phyloP scores from a whole-genome alignment of 2,113 vertebrate species.

The Calonectris borealis region DNA sequence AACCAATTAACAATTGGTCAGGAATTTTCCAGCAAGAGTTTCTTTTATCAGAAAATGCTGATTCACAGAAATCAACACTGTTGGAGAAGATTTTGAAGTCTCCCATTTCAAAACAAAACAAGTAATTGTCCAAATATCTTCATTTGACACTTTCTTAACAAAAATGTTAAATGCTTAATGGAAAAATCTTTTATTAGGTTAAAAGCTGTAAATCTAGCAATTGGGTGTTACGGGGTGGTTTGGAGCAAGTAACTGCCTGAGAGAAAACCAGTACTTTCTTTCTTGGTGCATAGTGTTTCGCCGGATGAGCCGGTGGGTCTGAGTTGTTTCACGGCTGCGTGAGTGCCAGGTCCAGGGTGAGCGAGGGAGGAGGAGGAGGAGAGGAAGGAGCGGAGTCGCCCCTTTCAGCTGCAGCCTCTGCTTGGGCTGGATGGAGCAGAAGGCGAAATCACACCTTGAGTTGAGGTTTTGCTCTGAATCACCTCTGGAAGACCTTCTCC shows the following conservation, averaged over 20 bases:
- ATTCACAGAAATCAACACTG: not conserved
- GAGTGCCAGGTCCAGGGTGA: not conserved
- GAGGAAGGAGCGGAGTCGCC: not conserved
- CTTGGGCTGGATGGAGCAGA: not conserved
- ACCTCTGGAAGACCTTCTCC: not conserved
- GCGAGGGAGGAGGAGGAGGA: not conserved
- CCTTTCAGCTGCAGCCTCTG: not conserved
- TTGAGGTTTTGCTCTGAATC: not conserved
- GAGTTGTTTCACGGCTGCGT: fast-evolving
- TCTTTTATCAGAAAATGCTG: not conserved
- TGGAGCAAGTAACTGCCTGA: not conserved
- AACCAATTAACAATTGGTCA: not conserved
- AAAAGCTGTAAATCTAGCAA: not conserved
- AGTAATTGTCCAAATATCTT: not conserved
- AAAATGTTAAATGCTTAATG: not conserved
- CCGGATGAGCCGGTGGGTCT: not conserved
- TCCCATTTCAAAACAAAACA: not conserved
- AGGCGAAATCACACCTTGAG: not conserved
- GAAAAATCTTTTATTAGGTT: not conserved
- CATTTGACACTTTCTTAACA: not conserved
- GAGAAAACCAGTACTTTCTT: not conserved
- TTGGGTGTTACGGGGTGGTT: not conserved
- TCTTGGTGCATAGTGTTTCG: fast-evolving
- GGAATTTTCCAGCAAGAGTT: not conserved
- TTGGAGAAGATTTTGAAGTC: not conserved